Conservation (phyloP, 2,888 invertebrate genomes). For the Ptilodon capucinus region DNA sequence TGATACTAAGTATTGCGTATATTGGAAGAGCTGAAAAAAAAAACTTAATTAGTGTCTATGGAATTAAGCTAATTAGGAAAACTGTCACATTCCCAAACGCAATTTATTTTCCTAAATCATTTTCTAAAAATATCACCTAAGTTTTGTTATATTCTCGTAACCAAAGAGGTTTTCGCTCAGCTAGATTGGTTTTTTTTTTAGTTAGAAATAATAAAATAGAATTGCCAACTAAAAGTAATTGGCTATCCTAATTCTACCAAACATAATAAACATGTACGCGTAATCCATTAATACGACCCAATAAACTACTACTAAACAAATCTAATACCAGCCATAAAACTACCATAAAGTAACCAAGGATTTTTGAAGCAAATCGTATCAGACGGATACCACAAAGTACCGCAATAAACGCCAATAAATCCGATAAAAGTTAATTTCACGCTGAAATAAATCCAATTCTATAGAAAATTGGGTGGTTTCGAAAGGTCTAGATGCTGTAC, state of each 20-base stretch:
- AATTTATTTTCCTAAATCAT: no score
- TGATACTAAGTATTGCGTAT: slow-evolving; percentile 92
- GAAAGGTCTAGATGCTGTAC: not conserved
- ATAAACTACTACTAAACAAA: not conserved
- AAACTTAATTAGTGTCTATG: slow-evolving; percentile 1
- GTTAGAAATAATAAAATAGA: not conserved
- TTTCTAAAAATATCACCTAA: no score
- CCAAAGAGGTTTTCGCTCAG: slow-evolving; percentile 3
- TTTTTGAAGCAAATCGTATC: not conserved
- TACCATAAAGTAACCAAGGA: slow-evolving; percentile 1
- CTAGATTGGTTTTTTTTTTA: not conserved
- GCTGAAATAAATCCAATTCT: slow-evolving; percentile 29
- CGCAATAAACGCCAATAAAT: slow-evolving; percentile 19
- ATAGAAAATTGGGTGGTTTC: slow-evolving; percentile 21
- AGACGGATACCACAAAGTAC: not conserved
- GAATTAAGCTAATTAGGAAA: no score
- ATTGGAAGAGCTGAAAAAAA: slow-evolving; percentile 88
- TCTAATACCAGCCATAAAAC: not conserved
- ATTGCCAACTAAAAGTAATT: not conserved
- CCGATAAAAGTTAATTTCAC: slow-evolving; percentile 47
- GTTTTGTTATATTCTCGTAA: not conserved
- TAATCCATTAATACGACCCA: not conserved
- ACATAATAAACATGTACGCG: not conserved
- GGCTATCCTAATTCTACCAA: not conserved
- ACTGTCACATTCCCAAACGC: no score